These are phyloP conservation scores for Hydrochoerus hydrochaeris DNA, from an alignment of 2,113 vertebrate genomes.

Conservation along the genomic window DNA sequence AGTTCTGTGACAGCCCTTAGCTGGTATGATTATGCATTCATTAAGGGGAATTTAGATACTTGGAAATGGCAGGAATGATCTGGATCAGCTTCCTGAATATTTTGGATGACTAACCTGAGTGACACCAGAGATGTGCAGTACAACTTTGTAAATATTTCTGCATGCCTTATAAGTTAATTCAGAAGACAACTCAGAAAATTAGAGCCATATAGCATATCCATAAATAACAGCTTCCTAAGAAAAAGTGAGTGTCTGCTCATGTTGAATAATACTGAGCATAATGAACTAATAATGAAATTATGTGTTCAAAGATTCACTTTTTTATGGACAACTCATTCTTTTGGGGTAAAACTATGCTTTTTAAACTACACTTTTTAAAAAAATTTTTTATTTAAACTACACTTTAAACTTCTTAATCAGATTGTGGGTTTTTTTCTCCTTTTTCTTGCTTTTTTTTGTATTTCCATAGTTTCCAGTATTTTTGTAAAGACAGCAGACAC, in stretches of 20 bases:
- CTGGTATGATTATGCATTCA: neutral
- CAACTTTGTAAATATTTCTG: constrained; percentile 43
- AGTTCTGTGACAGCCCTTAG: neutral
- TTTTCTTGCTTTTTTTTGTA: neutral
- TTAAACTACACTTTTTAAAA: constrained; percentile 1
- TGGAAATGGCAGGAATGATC: constrained; percentile 6
- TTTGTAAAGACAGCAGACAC: neutral
- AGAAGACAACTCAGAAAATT: constrained; percentile 15
- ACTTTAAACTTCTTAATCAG: neutral
- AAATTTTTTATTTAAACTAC: neutral
- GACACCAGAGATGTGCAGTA: neutral
- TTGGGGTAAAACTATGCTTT: constrained; percentile 10
- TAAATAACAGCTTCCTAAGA: neutral
- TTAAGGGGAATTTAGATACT: neutral
- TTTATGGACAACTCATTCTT: neutral
- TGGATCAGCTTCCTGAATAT: constrained; percentile 40
- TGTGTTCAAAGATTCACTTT: constrained; percentile 25
- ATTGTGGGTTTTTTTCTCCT: neutral
- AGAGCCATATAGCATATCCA: neutral
- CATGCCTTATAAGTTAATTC: constrained; percentile 38
- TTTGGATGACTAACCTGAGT: constrained; percentile 23
- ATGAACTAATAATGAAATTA: neutral
- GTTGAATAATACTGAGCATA: neutral
- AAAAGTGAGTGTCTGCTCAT: neutral
- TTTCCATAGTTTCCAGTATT: neutral